These are phyloP conservation scores for Eupithecia subfuscata DNA, from an alignment of 2,888 invertebrate species.

Conservation along the genomic window DNA sequence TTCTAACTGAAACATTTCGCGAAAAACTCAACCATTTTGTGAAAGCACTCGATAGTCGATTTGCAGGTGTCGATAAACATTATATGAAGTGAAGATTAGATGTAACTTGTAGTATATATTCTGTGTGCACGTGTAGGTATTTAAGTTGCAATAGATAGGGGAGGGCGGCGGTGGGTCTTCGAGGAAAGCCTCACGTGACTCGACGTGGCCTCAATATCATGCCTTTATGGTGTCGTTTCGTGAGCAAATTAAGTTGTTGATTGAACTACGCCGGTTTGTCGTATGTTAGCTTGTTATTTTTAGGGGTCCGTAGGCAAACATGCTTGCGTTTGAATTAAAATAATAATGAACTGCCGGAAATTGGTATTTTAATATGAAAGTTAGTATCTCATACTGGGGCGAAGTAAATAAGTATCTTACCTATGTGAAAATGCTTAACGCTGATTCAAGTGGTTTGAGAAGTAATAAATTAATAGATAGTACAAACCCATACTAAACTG, in stretches of 20 bases:
- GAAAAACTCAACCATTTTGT: not conserved
- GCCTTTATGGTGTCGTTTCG: conserved; percentile 36
- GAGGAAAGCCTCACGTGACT: conserved; percentile 80
- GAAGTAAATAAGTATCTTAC: not conserved
- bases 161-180: conserved; percentile 59
- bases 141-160: conserved; percentile 77
- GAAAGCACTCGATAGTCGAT: not conserved
- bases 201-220: conserved; percentile 58
- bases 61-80: not conserved
- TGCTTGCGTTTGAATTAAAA: not conserved
- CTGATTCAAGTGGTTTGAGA: not conserved
- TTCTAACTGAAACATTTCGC: not conserved
- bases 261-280: conserved; percentile 40
- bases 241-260: conserved; percentile 64
- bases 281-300: conserved; percentile 8
- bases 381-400: not conserved
- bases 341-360: not conserved
- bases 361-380: not conserved
- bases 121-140: conserved; percentile 32
- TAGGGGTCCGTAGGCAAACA: not conserved
- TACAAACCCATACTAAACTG: not conserved
- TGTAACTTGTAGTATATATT: not conserved
- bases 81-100: not conserved
- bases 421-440: not conserved
- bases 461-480: not conserved